Percentiles rank a stretch among this genome's conserved stretches.
These are phyloP conservation scores for Cepaea nemoralis DNA, from an alignment of 1,140 invertebrate species.

Conservation along the genomic window DNA sequence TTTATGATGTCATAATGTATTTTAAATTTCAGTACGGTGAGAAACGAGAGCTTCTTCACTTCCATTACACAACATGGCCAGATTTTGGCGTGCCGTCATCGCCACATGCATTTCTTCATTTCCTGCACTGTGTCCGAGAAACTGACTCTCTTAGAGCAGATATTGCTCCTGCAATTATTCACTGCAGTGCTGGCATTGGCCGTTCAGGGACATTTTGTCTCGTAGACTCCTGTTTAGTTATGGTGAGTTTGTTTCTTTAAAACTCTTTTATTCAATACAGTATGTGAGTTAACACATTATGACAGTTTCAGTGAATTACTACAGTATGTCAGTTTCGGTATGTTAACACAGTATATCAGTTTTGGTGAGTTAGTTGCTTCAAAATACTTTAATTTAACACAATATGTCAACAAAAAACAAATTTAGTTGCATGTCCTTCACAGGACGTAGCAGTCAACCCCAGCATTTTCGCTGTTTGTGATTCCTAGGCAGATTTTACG, in stretches of 20 bases:
- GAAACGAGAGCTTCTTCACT: slow-evolving; percentile 86
- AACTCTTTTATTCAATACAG: not conserved
- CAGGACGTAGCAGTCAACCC: too few species aligned
- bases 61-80: slow-evolving; percentile 98
- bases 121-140: slow-evolving; percentile 83
- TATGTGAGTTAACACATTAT: too few species aligned
- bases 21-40: slow-evolving; percentile 70
- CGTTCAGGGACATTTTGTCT: slow-evolving; percentile 97
- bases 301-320: too few species aligned
- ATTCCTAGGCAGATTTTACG: too few species aligned
- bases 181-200: slow-evolving; percentile 98
- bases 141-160: slow-evolving; percentile 80
- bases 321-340: too few species aligned
- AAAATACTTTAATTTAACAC: too few species aligned
- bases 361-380: too few species aligned
- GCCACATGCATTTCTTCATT: slow-evolving; percentile 88
- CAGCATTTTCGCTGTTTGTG: too few species aligned
- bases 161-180: slow-evolving; percentile 85
- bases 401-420: too few species aligned
- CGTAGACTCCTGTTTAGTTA: slow-evolving; percentile 75
- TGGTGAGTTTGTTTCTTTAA: slow-evolving; percentile 63
- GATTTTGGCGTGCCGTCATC: slow-evolving; percentile 97
- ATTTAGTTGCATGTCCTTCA: too few species aligned
- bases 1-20: too few species aligned
- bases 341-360: too few species aligned